A percentile compares a stretch with the other conserved stretches of the same genome.
Conservation (phyloP, 2,888 invertebrate genomes). For the Laspeyria flexula region DNA sequence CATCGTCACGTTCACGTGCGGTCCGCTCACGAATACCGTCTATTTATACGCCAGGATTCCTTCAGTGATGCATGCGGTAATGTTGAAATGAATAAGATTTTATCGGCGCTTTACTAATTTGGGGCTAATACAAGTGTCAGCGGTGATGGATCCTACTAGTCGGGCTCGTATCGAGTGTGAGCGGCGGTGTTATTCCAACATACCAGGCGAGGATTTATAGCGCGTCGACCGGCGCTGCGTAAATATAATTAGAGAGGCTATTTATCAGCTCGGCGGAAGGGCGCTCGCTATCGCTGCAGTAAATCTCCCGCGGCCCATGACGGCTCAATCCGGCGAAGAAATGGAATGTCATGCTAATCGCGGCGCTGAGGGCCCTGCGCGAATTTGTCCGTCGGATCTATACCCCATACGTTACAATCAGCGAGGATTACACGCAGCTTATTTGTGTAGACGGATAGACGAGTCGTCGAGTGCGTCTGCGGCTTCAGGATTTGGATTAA, state of each 20-base stretch:
- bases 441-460: conserved; percentile 22
- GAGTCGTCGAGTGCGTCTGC: conserved; percentile 1
- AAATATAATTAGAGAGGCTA: conserved; percentile 85
- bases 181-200: conserved; percentile 73
- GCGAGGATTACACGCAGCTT: conserved; percentile 28
- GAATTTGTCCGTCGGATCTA: conserved; percentile 59
- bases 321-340: conserved; percentile 79
- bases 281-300: conserved; percentile 77
- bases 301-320: conserved; percentile 75
- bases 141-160: conserved; percentile 64
- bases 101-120: conserved; percentile 66
- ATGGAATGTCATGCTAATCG: conserved; percentile 64
- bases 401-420: conserved; percentile 68
- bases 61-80: conserved; percentile 43
- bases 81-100: conserved; percentile 59
- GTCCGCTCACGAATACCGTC: conserved; percentile 56
- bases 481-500: conserved; percentile 9
- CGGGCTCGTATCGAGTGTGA: conserved; percentile 62
- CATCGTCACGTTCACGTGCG: conserved; percentile 66
- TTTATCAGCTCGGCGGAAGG: conserved; percentile 83
- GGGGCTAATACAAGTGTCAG: conserved; percentile 63
- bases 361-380: conserved; percentile 40
- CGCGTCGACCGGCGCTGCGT: conserved; percentile 79
- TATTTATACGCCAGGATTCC: conserved; percentile 46
- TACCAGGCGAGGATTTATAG: conserved; percentile 77